Evolutionary conservation across 2,113 vertebrate genomes (phyloP), one percentile per base, ranked within the genome.

Genomic region (Irena cyanogastra): DNA sequence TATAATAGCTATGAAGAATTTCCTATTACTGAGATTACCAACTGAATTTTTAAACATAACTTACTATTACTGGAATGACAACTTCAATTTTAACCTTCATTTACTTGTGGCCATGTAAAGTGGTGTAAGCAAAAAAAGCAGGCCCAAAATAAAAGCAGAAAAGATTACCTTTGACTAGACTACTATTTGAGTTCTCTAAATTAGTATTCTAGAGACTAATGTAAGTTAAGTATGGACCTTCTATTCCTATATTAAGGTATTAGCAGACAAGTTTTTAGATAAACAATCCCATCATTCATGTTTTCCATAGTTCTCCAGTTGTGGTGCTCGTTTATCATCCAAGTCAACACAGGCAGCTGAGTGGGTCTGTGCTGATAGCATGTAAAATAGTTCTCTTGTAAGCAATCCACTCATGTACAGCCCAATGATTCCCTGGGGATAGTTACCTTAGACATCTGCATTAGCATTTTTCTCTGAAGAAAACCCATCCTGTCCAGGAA

Each of bases 331-430:
- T 31, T 87, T 42, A 54, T 30, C 9, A 41, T 41, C 50, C 16
- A 5, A 24, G 22, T 10, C 61, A 77, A 35, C 27, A 11, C 0
- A 5, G 3, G 13, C 12, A 69, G 35, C 11, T 53, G 15, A 64
- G 30, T 0, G 0, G 28, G 6, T 37, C 56, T 37, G 27, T 49
- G 9, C 30, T n/a, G 23, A 12, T 0, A 19, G 23, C 1, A 3
- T 5, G 3, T 35, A 28, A 53, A 42, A 60, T 1, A 6, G 3
- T 3, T 78, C 24, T 37, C 6, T 3, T n/a, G 23, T 20, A 3
- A 70, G 27, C 33, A 81, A 33, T 6, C 16, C 44, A 45, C 31
- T 8, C 41, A 7, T 0, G 18, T 3, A 7, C 39, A 39, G 44
- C 47, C 47, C 80, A 28, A 3, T 1, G 13, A 15, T 7, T 60